phyloP scores from a whole-genome alignment of 2,888 invertebrate species.

The Tetanocera ferruginea region DNA sequence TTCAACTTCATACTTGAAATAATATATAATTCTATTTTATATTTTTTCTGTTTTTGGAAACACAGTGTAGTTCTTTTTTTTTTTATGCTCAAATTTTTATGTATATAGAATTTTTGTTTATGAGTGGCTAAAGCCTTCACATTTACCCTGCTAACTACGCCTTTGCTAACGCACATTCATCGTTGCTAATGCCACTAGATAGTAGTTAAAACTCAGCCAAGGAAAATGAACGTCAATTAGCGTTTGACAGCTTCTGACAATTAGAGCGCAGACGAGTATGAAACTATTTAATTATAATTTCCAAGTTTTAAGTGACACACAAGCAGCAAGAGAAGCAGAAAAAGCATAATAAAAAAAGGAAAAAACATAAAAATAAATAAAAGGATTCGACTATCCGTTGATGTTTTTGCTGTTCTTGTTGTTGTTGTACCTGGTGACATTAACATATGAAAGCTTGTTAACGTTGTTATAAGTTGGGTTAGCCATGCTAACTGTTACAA shows the following conservation, averaged over 20 bases:
- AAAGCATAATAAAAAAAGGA: not conserved
- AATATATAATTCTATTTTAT: too few relatives aligned
- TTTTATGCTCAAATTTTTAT: too few relatives aligned
- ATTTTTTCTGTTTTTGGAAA: too few relatives aligned
- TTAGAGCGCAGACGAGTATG: slow-evolving; percentile 35
- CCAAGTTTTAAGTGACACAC: not conserved
- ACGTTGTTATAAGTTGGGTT: not conserved
- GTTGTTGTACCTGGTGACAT: slow-evolving; percentile 5
- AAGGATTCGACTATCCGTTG: not conserved
- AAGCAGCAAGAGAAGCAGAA: not conserved
- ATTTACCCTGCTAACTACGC: too few relatives aligned
- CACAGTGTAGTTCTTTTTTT: too few relatives aligned
- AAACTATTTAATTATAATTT: slow-evolving; percentile 31
- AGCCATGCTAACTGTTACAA: not conserved
- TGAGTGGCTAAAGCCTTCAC: too few relatives aligned
- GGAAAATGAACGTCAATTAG: slow-evolving; percentile 46
- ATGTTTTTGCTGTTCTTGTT: not conserved
- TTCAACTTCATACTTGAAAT: too few relatives aligned
- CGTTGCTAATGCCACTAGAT: too few relatives aligned
- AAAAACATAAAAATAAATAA: not conserved
- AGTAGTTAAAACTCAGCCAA: not conserved
- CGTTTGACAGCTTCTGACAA: slow-evolving; percentile 47
- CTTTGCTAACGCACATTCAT: too few relatives aligned
- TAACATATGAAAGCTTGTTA: slow-evolving; percentile 10
- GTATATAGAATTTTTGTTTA: not conserved